These are phyloP conservation scores for Enteromius anoplus DNA, from an alignment of 2,797 vertebrate genomes.

Conservation along the genomic window DNA sequence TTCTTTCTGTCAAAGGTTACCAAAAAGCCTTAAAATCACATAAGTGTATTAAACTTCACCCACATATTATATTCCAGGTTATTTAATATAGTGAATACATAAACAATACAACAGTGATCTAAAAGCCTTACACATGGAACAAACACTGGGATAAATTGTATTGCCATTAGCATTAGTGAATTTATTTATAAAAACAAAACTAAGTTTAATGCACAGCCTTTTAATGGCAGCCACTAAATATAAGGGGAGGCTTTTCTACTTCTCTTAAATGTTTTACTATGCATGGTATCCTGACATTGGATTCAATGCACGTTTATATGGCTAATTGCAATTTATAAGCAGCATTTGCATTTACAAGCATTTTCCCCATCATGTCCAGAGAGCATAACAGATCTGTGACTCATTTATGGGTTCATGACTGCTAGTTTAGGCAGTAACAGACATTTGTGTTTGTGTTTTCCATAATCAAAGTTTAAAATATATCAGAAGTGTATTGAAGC, in stretches of 20 bases:
- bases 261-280: not conserved
- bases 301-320: not conserved
- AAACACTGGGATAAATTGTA: not conserved
- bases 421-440: slow-evolving; percentile 10
- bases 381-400: not conserved
- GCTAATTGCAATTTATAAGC: not conserved
- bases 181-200: not conserved
- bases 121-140: not conserved
- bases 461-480: slow-evolving; percentile 27
- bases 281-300: not conserved
- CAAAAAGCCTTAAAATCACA: not conserved
- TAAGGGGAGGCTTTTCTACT: not conserved
- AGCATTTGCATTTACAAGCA: not conserved
- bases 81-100: not conserved
- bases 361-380: not conserved
- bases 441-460: slow-evolving; percentile 16
- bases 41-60: not conserved
- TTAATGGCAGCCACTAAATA: not conserved
- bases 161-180: not conserved
- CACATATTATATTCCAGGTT: not conserved
- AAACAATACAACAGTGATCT: not conserved
- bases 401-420: not conserved
- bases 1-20: not conserved
- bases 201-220: not conserved
- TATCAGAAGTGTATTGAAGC: slow-evolving; percentile 27